Conservation (phyloP, 2,797 vertebrate species). For the Microchirus variegatus region DNA sequence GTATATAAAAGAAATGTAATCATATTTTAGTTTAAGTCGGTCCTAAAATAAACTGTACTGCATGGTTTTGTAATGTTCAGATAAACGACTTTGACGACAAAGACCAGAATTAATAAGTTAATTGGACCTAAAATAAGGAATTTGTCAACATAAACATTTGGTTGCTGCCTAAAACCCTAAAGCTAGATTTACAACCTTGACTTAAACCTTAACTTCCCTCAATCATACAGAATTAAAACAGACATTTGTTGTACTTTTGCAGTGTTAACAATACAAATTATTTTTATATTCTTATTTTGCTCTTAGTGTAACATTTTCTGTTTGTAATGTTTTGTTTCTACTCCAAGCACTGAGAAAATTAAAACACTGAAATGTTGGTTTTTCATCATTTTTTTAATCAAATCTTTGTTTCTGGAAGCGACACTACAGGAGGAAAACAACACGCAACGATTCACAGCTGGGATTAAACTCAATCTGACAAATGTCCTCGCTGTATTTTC, state of each 20-base stretch:
- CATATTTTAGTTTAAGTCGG: no score
- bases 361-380: slow-evolving; percentile 34
- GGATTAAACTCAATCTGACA: neutral
- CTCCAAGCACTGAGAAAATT: slow-evolving; percentile 18
- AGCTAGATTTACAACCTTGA: no score
- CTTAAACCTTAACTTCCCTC: no score
- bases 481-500: neutral
- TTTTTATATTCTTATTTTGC: neutral
- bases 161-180: no score
- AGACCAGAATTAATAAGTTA: no score
- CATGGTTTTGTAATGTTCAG: no score
- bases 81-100: no score
- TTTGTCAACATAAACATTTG: no score
- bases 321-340: slow-evolving; percentile 12
- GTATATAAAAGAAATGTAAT: no score
- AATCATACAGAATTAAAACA: neutral
- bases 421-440: neutral
- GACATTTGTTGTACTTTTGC: neutral
- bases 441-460: neutral
- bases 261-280: slow-evolving; percentile 3
- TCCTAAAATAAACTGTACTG: no score
- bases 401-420: slow-evolving; percentile 12
- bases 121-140: no score
- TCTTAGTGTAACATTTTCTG: slow-evolving; percentile 8
- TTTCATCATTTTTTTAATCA: slow-evolving; percentile 22